Base-by-base conservation (phyloP, 2,113 vertebrate genomes). In the Erpornis zantholeuca region DNA sequence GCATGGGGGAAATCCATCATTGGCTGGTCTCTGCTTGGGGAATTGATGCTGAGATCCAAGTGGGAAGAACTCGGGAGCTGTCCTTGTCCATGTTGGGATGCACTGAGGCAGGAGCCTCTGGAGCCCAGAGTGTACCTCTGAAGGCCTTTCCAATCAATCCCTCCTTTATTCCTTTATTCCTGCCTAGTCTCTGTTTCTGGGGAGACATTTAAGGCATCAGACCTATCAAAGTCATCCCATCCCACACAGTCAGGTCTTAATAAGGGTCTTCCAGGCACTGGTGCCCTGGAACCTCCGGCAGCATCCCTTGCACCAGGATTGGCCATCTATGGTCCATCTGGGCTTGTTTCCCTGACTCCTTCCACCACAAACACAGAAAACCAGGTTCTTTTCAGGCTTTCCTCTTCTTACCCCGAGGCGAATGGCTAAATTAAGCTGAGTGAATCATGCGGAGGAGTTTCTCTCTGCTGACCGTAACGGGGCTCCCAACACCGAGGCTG, bases 381-480 rank as follows among this genome's bases (percentile, higher is more conserved):
- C 12, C 38, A 57, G 56, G 35, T 33, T 44, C 56, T 68, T 92
- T 29, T 3, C 68, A 71, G 87, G 69, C 64, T 40, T 66, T 11
- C 28, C 70, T 53, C 77, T 25, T 33, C 77, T 79, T 27, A 47
- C 73, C 93, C 65, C 0, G 1, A 82, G 87, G 92, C 77, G 44
- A 73, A 47, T 0, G 33, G 87, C 65, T 96, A 75, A 91, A 92
- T 87, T 64, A 78, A 89, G 78, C 60, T 0, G 1, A 35, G 52
- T 92, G 90, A 95, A 92, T 94, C 87, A 92, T 2, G 33, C 1
- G 10, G 77, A 91, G 95, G 77, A 94, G 84, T 89, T 92, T 75
- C 77, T 86, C 72, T 89, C n/a, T 2, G 10, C 90, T 96, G 93
- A 71, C 87, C 27, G 0, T 78, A 71, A 42, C 6, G 3, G 86